Evolutionary conservation across 53 echinoderm and acorn worm species (phyloP).

Genomic region (Antedon mediterranea): DNA sequence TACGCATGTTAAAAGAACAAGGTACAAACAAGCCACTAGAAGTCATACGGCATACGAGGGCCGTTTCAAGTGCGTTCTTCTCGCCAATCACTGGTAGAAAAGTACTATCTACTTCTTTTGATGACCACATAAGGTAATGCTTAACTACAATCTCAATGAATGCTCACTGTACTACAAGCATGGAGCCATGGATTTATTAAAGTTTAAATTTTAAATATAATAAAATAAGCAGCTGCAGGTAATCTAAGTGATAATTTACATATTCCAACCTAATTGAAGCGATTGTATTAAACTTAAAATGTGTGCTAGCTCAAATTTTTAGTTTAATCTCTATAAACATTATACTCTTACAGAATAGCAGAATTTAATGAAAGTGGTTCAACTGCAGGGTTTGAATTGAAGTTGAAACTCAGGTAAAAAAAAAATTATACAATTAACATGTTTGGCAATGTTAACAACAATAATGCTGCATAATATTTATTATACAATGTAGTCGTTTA

Average conservation of each 20-base stretch:
- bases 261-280: too few relatives aligned
- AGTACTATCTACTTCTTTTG: conserved; percentile 44
- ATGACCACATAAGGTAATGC: conserved; percentile 72
- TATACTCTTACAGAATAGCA: background rate
- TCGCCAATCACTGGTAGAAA: conserved; percentile 76
- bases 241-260: too few relatives aligned
- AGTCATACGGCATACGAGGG: conserved; percentile 20
- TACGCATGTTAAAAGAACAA: conserved; percentile 41
- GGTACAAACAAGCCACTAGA: conserved; percentile 33
- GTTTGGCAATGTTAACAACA: too few relatives aligned
- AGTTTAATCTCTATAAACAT: too few relatives aligned
- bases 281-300: too few relatives aligned
- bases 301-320: too few relatives aligned
- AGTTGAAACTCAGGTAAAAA: background rate
- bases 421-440: background rate
- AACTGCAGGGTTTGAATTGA: background rate
- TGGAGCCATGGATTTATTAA: background rate
- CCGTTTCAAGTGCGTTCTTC: conserved; percentile 53
- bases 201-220: background rate
- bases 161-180: background rate
- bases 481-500: too few relatives aligned
- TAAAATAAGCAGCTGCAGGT: too few relatives aligned
- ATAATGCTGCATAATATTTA: too few relatives aligned
- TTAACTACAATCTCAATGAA: background rate
- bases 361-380: background rate